phyloP scores from a whole-genome alignment of 2,113 vertebrate species.

The Seriola quinqueradiata region DNA sequence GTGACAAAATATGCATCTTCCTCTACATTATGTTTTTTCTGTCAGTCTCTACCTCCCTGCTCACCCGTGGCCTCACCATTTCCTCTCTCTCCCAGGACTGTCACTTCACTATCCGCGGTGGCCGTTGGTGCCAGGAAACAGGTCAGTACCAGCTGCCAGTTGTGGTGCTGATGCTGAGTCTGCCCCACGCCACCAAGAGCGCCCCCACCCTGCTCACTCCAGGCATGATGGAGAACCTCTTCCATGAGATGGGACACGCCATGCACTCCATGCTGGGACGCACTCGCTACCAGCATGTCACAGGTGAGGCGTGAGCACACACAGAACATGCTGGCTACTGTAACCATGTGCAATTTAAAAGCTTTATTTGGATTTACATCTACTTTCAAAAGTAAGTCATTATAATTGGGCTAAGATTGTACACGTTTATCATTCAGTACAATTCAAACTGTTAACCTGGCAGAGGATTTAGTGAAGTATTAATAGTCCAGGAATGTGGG shows the following conservation, averaged over 20 bases:
- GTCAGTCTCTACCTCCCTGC: not conserved
- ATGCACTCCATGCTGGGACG: constrained; percentile 99
- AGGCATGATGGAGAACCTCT: constrained; percentile 99
- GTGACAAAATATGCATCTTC: too few species aligned
- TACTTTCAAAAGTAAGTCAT: not conserved
- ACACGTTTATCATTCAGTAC: not conserved
- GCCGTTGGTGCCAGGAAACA: constrained; percentile 86
- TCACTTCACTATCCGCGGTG: constrained; percentile 97
- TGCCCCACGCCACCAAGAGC: constrained; percentile 86
- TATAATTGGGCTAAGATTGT: not conserved
- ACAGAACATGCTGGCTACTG: not conserved
- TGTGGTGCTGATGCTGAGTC: constrained; percentile 96
- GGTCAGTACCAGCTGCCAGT: constrained; percentile 95
- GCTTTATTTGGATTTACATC: not conserved
- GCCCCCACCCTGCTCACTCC: constrained; percentile 91
- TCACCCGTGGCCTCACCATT: not conserved
- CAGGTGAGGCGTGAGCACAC: constrained; percentile 83
- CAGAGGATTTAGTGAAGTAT: constrained; percentile 10
- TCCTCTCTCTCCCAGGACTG: constrained; percentile 87
- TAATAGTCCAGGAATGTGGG: not conserved
- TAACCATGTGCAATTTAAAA: not conserved
- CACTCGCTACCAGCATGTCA: constrained; percentile 96
- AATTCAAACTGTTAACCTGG: not conserved
- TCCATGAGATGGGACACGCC: constrained; percentile 99
- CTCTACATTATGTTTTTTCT: too few species aligned